A percentile compares a stretch with the other conserved stretches of the same genome.
phyloP scores from a whole-genome alignment of 2,888 invertebrate genomes.

The Napeogenes sylphis region DNA sequence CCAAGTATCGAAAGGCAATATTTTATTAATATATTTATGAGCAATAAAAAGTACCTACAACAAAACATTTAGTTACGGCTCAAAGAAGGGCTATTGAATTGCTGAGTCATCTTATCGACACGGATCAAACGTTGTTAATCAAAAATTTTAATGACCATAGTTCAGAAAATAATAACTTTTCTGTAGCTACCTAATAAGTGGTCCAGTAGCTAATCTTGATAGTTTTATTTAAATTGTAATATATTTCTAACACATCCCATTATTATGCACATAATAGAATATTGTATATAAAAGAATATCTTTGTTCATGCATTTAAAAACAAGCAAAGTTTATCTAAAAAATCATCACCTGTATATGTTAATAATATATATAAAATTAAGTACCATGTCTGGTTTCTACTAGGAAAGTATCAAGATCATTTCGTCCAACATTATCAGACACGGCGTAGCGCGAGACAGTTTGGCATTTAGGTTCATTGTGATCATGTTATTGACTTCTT shows the following conservation, averaged over 20 bases:
- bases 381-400: not conserved
- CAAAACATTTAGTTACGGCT: slow-evolving; percentile 70
- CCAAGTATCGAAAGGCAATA: slow-evolving; percentile 57
- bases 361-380: no score
- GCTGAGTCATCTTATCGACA: slow-evolving; percentile 74
- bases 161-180: slow-evolving; percentile 76
- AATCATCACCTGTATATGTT: no score
- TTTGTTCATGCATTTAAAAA: no score
- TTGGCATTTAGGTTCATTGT: slow-evolving; percentile 72
- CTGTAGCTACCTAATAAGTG: slow-evolving; percentile 50
- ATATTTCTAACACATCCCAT: not conserved
- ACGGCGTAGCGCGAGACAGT: slow-evolving; percentile 69
- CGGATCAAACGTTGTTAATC: slow-evolving; percentile 76
- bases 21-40: slow-evolving; percentile 60
- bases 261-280: not conserved
- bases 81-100: slow-evolving; percentile 61
- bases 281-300: no score
- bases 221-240: slow-evolving; percentile 34
- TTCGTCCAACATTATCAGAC: slow-evolving; percentile 39
- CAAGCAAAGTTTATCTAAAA: no score
- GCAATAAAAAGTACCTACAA: slow-evolving; percentile 56
- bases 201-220: slow-evolving; percentile 44
- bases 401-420: slow-evolving; percentile 52
- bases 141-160: slow-evolving; percentile 78
- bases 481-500: slow-evolving; percentile 65